Evolutionary conservation across 2,113 vertebrate genomes (phyloP).

Genomic region (Aspidoscelis tigris): DNA sequence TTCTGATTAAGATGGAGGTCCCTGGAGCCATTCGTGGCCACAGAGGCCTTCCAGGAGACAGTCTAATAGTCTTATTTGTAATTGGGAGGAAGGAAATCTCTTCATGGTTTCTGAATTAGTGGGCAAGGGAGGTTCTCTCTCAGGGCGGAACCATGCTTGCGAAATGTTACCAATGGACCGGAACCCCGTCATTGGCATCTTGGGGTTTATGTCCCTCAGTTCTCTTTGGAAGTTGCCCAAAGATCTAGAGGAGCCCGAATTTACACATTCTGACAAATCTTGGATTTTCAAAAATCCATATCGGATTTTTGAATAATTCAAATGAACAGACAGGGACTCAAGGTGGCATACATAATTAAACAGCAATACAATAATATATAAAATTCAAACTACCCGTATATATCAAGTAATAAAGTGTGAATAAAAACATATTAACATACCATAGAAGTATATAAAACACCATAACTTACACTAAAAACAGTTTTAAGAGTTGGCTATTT

Average conservation of each 20-base stretch:
- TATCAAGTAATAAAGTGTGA: too few species aligned
- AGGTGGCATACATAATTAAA: too few species aligned
- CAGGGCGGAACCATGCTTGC: slow-evolving; percentile 89
- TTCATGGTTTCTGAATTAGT: slow-evolving; percentile 87
- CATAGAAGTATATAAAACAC: too few species aligned
- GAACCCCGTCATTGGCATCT: slow-evolving; percentile 85
- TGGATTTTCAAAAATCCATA: too few species aligned
- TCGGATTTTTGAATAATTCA: too few species aligned
- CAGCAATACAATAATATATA: too few species aligned
- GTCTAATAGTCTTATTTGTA: slow-evolving; percentile 99
- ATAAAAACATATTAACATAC: too few species aligned
- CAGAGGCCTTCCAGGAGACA: slow-evolving; percentile 95
- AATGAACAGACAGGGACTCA: too few species aligned
- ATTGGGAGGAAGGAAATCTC: slow-evolving; percentile 94
- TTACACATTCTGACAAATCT: too few species aligned
- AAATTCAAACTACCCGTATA: too few species aligned
- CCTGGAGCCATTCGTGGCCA: slow-evolving; percentile 99
- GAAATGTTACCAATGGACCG: slow-evolving; percentile 94
- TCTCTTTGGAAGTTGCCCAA: slow-evolving; percentile 81
- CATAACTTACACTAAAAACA: too few species aligned
- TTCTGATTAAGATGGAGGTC: slow-evolving; percentile 99
- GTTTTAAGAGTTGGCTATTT: too few species aligned
- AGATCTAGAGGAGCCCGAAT: slow-evolving; percentile 71
- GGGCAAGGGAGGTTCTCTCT: slow-evolving; percentile 69
- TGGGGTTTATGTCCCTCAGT: slow-evolving; percentile 81